Conservation (phyloP, 2,888 invertebrate species). For the Philhelius pedissequus region DNA sequence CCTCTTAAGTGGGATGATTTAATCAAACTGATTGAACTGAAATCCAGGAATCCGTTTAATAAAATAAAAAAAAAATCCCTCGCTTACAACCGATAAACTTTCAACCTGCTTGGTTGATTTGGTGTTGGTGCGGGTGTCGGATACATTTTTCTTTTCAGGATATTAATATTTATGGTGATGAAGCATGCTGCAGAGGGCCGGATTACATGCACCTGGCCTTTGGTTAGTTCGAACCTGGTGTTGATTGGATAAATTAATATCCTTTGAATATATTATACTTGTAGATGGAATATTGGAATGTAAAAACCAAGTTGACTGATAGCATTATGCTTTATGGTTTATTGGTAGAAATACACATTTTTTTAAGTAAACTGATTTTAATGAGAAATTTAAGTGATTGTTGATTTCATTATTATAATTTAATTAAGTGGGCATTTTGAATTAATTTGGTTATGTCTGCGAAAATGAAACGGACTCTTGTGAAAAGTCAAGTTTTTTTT, state of each 20-base stretch:
- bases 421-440: constrained; percentile 25
- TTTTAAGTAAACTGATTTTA: constrained; percentile 21
- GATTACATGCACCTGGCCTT: constrained; percentile 31
- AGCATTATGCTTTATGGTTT: background rate
- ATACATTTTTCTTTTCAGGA: background rate
- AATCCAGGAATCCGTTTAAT: constrained; percentile 12
- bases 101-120: background rate
- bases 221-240: background rate
- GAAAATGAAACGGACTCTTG: background rate
- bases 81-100: background rate
- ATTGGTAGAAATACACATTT: background rate
- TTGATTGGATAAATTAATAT: constrained; percentile 40
- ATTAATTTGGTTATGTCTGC: background rate
- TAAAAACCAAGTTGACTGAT: background rate
- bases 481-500: background rate
- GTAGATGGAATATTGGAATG: background rate
- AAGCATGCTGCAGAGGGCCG: background rate
- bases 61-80: background rate
- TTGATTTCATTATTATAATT: constrained; percentile 35
- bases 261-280: constrained; percentile 5
- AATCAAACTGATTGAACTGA: constrained; percentile 31
- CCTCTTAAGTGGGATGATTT: background rate
- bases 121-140: background rate
- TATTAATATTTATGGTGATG: background rate
- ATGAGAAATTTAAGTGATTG: constrained; percentile 42